Evolutionary conservation across 1,140 invertebrate genomes (phyloP), one percentile per base, ranked within the genome.

Genomic region (Dendrolimus punctatus): DNA sequence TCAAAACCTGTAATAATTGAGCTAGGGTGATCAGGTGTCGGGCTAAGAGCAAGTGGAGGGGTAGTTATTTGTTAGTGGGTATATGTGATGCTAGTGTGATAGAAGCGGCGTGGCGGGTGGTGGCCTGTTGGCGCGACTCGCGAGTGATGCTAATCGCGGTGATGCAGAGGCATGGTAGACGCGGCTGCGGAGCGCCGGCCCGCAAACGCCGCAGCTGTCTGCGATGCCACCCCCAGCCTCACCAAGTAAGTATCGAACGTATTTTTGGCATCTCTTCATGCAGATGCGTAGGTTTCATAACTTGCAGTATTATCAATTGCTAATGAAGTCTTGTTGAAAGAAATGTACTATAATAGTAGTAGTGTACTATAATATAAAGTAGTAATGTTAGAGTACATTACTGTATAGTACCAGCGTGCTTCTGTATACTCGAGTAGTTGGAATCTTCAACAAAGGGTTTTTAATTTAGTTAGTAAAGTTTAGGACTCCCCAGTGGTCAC

Each of bases 111-210:
- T 60, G 62, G 68, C 71, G 68, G 64, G 65, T 62, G 55, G 56
- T 48, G 50, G 57, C 51, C 57, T 55, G 54, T 62, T 57, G 60
- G 66, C 55, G 60, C 57, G 53, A 59, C 56, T 50, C 54, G 66
- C 66, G 68, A 76, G 81, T 78, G 69, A 85, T 85, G 82, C 76
- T 61, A 61, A 66, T 66, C 73, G 76, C 76, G 73, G 77, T 81
- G 77, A 83, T 85, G 82, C 80, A 65, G 76, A 79, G 80, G 82
- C 74, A 85, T 85, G 82, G 82, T 83, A 78, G 80, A 85, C 80
- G 82, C 79, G 81, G 80, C 80, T 71, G 78, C 80, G 78, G 79
- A 83, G 80, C 80, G 73, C 72, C 75, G 70, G 74, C 64, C 79
- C 70, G 75, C 68, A 69, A 71, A 66, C 73, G 72, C 63, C 71